Evolutionary conservation across 2,888 invertebrate genomes (phyloP), one percentile per base, ranked within the genome.

Genomic region (Rotaria socialis): DNA sequence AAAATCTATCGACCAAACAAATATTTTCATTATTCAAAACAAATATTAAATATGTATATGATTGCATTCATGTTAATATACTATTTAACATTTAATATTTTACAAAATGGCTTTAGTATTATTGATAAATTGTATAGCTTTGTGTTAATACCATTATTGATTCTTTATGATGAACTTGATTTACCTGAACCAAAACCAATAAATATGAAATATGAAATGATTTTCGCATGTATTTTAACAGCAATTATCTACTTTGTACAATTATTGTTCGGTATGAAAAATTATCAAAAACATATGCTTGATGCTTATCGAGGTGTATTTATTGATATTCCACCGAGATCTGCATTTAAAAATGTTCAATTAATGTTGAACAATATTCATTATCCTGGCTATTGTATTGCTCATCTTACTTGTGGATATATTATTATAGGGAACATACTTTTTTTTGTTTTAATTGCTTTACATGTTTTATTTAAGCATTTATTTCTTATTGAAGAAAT

Each of bases 331-430:
- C 86, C 86, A 43, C 41, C 86, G 14, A 74, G 85, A 24, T 55
- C 50, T 52, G 56, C 52, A 43, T 86, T 86, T 74, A 85, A 67
- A n/a, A 85, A 85, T 80, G 74, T 58, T n/a, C 52, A 58, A 85
- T 41, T 86, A 0, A 85, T 85, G 8, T n/a, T 75, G 27, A 85
- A 58, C 24, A 74, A 85, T n/a, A 56, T 86, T 35, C 86, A 86
- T 50, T 86, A 86, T 67, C 85, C 85, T 27, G 86, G 86, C 6
- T 86, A 86, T 35, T 85, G 74, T 60, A 86, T 86, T 58, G 86
- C 85, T 19, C 85, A 86, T 80, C 43, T 86, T 41, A 50, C 74
- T 24, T 85, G 67, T 85, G 86, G 86, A 19, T 86, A 86, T 47
- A 19, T 86, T 50, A 85, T 86, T 43, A 50, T 86, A 22, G 85